Evolutionary conservation across 2,797 vertebrate genomes (phyloP).

Genomic region (Pipistrellus pipistrellus): DNA sequence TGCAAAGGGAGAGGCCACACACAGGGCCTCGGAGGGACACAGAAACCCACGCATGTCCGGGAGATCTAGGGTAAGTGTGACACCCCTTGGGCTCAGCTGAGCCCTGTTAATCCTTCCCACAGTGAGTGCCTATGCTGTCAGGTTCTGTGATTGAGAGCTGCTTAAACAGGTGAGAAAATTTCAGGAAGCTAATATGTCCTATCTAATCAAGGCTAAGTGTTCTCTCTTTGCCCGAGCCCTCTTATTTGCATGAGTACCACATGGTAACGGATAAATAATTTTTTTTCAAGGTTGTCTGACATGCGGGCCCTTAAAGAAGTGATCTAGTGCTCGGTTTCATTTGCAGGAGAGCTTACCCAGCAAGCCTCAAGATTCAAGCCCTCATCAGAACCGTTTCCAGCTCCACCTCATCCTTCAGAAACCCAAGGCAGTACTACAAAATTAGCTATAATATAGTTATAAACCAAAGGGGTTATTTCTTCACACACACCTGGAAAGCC

Average conservation of each 20-base stretch:
- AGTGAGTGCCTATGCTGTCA: conserved; percentile 77
- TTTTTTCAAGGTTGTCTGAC: conserved; percentile 84
- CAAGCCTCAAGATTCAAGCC: conserved; percentile 65
- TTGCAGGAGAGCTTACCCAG: conserved; percentile 75
- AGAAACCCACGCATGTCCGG: conserved; percentile 20
- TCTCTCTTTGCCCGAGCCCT: conserved; percentile 82
- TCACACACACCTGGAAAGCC: conserved; percentile 28
- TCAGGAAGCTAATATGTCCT: conserved; percentile 84
- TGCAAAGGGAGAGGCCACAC: conserved; percentile 16
- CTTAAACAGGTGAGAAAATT: conserved; percentile 87
- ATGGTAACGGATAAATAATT: conserved; percentile 83
- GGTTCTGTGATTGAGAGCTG: conserved; percentile 81
- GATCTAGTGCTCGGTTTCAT: conserved; percentile 75
- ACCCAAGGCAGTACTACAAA: conserved; percentile 50
- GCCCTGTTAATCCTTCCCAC: conserved; percentile 78
- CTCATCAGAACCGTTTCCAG: conserved; percentile 72
- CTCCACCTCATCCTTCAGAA: conserved; percentile 60
- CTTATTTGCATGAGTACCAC: conserved; percentile 83
- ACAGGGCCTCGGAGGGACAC: not conserved
- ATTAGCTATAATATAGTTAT: conserved; percentile 4
- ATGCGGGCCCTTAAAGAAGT: conserved; percentile 80
- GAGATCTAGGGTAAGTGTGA: conserved; percentile 67
- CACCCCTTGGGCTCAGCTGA: conserved; percentile 72
- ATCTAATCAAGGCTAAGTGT: conserved; percentile 86
- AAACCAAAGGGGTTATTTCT: conserved; percentile 50